These are phyloP conservation scores for Drosophila tanythrix DNA, from an alignment of 2,888 invertebrate species.

Conservation along the genomic window DNA sequence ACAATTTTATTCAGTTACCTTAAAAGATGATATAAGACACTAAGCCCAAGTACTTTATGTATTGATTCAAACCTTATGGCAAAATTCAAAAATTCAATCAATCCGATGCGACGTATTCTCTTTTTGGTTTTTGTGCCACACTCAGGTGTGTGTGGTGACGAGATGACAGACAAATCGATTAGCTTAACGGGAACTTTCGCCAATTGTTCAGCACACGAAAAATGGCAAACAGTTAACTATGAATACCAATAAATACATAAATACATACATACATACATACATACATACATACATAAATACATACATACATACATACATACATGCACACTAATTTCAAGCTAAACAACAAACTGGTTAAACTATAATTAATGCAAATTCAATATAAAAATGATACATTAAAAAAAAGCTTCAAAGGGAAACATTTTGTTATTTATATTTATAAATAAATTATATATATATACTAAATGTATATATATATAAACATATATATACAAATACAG, in stretches of 20 bases:
- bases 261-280: conserved; percentile 28
- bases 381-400: conserved; percentile 43
- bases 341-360: conserved; percentile 51
- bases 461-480: conserved; percentile 59
- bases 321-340: conserved; percentile 43
- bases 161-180: conserved; percentile 22
- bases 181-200: conserved; percentile 53
- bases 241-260: conserved; percentile 35
- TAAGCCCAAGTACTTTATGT: conserved; percentile 56
- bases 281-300: conserved; percentile 29
- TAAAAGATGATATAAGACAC: conserved; percentile 80
- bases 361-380: conserved; percentile 41
- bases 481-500: conserved; percentile 69
- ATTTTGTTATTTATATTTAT: conserved; percentile 83
- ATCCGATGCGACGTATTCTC: conserved; percentile 30
- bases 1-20: conserved; percentile 69
- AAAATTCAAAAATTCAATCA: conserved; percentile 24
- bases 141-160: conserved; percentile 25
- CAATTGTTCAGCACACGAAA: conserved; percentile 82
- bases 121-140: conserved; percentile 49
- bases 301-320: conserved; percentile 30
- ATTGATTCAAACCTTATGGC: conserved; percentile 47
- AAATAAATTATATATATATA: conserved; percentile 67
- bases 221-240: conserved; percentile 65
- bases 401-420: conserved; percentile 78